Evolutionary conservation across 2,113 vertebrate species (phyloP).

Genomic region (Sarotherodon lohbergeri): DNA sequence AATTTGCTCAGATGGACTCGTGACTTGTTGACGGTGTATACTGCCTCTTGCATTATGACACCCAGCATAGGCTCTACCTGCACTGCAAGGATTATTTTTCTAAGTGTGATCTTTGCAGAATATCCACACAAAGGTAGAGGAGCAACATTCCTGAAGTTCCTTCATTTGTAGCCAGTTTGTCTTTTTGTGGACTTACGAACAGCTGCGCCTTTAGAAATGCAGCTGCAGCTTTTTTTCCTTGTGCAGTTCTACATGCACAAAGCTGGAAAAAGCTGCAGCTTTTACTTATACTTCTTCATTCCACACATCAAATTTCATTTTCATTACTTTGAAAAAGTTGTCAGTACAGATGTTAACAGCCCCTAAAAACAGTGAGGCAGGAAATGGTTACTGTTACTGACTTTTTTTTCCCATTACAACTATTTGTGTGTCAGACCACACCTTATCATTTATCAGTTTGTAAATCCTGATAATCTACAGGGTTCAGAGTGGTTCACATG

Average conservation of each 20-base stretch:
- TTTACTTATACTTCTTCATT: background rate
- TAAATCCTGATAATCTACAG: background rate
- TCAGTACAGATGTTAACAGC: background rate
- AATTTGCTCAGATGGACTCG: background rate
- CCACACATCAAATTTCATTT: background rate
- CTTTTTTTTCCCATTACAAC: accelerated
- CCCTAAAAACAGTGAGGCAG: background rate
- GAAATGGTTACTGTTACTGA: background rate
- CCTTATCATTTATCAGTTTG: background rate
- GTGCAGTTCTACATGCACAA: background rate
- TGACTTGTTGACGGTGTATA: background rate
- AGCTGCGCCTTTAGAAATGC: background rate
- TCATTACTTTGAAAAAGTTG: background rate
- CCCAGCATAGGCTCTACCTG: background rate
- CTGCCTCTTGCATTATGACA: background rate
- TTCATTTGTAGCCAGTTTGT: background rate
- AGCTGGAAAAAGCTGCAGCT: background rate
- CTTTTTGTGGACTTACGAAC: background rate
- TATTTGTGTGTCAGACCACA: background rate
- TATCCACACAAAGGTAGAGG: background rate
- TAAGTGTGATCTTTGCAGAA: background rate
- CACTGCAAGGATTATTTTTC: background rate
- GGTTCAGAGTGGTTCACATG: background rate
- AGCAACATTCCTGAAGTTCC: background rate
- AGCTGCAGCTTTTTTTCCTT: background rate